Base-by-base conservation (phyloP, 2,113 vertebrate species). In the Microtus montanus region DNA sequence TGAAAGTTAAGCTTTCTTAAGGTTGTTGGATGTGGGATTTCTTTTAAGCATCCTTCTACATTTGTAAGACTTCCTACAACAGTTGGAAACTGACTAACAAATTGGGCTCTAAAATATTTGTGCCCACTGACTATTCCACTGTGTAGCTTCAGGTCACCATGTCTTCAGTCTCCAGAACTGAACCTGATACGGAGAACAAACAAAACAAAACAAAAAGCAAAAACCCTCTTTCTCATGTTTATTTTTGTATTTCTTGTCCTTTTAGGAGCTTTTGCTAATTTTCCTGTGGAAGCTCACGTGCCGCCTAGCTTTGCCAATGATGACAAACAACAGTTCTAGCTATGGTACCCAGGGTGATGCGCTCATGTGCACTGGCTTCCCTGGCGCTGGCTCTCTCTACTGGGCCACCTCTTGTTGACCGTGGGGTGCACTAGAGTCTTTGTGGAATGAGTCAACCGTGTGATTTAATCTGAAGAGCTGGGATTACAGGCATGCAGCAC, bases 61-160 rank as follows among this genome's bases (percentile, higher is more conserved):
- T 58, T 58, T 58, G 54, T 58, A 58, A 58, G 54, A 20, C 54
- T 58, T 58, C 54, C 54, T 58, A 58, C 54, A 58, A 1, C 54
- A 58, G 54, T 20, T 58, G 15, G 63, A 83, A 66, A 38, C 7
- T 35, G 63, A 5, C 0, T 24, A 5, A 19, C 7, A 24, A 35
- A 7, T 0, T 1, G 22, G 19, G 22, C 77, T 22, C 4, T 13
- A 3, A 14, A 30, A 63, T 11, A 7, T 26, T 5, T 28, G 79
- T 38, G 19, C 9, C 33, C 0, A 0, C 22, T 9, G 1, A 0
- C 0, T 0, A 1, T 12, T 26, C 19, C 1, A 0, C 49, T 7
- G 1, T 4, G 1, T n/a, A 0, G 14, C 0, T 4, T 20, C 10
- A 8, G 49, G 19, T 2, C 0, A 0, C 33, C 61, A 2, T 7